Conservation (phyloP, 2,888 invertebrate species). For the Laothoe populi region DNA sequence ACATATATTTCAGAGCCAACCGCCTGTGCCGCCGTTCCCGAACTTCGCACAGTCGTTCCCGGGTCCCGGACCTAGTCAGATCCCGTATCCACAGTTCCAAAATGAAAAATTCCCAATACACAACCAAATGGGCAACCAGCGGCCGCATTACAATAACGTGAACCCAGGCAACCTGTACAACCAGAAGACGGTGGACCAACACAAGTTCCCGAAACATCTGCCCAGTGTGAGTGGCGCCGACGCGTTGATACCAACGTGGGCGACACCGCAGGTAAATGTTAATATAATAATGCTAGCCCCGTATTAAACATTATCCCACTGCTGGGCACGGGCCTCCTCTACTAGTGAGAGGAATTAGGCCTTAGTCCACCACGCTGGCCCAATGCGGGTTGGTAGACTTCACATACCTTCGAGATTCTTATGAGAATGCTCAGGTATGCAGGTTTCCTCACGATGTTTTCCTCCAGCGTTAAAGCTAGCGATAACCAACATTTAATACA, state of each 20-base stretch:
- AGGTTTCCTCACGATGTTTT: too few species aligned
- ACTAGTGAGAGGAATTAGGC: too few species aligned
- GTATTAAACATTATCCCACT: too few species aligned
- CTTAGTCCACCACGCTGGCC: too few species aligned
- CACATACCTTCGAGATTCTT: too few species aligned
- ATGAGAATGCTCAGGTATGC: too few species aligned
- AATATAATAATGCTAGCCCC: too few species aligned
- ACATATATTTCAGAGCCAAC: slow-evolving; percentile 48
- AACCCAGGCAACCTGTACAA: slow-evolving; percentile 35
- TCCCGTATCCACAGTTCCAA: slow-evolving; percentile 64
- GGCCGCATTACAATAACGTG: slow-evolving; percentile 33
- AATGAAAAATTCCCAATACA: slow-evolving; percentile 56
- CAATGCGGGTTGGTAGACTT: too few species aligned
- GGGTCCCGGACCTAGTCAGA: slow-evolving; percentile 56
- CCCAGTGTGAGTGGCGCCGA: slow-evolving; percentile 50
- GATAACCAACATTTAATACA: too few species aligned
- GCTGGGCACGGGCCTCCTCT: too few species aligned
- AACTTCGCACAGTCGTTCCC: slow-evolving; percentile 57
- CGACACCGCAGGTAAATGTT: slow-evolving; percentile 37
- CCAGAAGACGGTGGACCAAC: slow-evolving; percentile 35
- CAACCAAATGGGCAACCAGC: slow-evolving; percentile 41
- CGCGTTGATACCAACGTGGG: slow-evolving; percentile 61
- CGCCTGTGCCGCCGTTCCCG: slow-evolving; percentile 61
- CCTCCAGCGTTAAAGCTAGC: too few species aligned
- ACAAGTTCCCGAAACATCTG: slow-evolving; percentile 57